These are phyloP conservation scores for Aplidium turbinatum DNA, from an alignment of 23 tunicate species.

Conservation along the genomic window DNA sequence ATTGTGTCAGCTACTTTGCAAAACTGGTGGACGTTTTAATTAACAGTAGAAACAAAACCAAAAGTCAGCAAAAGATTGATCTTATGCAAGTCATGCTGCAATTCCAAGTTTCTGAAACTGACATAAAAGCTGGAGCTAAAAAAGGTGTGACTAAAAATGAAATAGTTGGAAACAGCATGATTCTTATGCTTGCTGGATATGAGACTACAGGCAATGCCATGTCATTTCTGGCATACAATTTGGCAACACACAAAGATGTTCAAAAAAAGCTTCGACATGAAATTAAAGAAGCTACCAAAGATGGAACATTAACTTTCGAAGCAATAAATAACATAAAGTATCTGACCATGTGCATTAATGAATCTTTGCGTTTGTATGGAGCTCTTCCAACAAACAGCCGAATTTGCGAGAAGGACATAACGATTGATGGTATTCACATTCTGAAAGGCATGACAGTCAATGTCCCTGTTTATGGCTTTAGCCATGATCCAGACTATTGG, in stretches of 20 bases:
- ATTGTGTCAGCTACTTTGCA: conserved; percentile 22
- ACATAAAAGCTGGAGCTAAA: conserved; percentile 22
- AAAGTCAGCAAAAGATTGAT: conserved; percentile 26
- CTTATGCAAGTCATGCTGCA: conserved; percentile 72
- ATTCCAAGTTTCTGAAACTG: conserved; percentile 42
- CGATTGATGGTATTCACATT: conserved; percentile 50
- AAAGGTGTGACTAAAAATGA: conserved; percentile 74
- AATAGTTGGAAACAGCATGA: conserved; percentile 69
- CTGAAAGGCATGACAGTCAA: conserved; percentile 43
- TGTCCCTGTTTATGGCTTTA: conserved; percentile 61
- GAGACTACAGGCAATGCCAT: conserved; percentile 77
- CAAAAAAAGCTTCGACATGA: conserved; percentile 62
- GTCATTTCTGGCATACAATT: conserved; percentile 48
- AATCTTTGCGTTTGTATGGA: conserved; percentile 57
- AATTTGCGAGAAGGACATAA: conserved; percentile 39
- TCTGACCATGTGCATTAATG: conserved; percentile 78
- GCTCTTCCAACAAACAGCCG: conserved; percentile 54
- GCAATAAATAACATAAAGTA: conserved; percentile 52
- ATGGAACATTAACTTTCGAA: conserved; percentile 48
- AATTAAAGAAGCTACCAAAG: too few species aligned
- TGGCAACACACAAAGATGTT: conserved; percentile 65
- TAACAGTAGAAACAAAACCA: conserved; percentile 6
- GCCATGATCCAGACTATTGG: conserved; percentile 82
- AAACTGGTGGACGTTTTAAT: conserved; percentile 37
- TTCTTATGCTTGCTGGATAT: conserved; percentile 81